Conservation (phyloP, 2,888 invertebrate genomes). For the Blera fallax region DNA sequence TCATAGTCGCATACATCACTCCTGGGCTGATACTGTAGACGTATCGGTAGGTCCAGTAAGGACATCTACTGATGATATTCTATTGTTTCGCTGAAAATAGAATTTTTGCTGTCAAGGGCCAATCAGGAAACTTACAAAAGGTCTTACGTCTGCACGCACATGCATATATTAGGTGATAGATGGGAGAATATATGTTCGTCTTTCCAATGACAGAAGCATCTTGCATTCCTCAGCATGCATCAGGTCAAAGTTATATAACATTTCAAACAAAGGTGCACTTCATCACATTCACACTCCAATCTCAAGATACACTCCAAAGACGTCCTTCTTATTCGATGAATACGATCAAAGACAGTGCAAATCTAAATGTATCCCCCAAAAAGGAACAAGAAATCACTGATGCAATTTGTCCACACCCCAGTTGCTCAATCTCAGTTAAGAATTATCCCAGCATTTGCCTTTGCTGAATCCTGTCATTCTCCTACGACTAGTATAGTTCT, state of each 20-base stretch:
- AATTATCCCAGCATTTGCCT: not conserved
- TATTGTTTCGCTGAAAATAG: no score
- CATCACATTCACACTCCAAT: not conserved
- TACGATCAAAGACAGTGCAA: not conserved
- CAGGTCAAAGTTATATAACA: not conserved
- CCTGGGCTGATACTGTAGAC: no score
- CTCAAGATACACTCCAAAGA: not conserved
- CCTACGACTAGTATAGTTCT: not conserved
- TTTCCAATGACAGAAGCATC: no score
- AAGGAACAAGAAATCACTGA: conserved; percentile 9
- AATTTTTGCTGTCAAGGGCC: no score
- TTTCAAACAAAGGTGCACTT: not conserved
- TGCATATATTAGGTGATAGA: no score
- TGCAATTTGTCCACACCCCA: conserved; percentile 7
- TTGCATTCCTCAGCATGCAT: not conserved
- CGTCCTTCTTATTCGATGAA: not conserved
- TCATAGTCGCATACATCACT: no score
- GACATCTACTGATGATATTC: no score
- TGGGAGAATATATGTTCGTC: no score
- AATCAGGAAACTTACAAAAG: no score
- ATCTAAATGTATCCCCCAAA: not conserved
- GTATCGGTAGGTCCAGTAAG: no score
- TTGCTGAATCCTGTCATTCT: not conserved
- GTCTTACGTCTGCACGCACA: no score
- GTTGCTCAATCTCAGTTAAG: not conserved